Percentiles rank a stretch among this genome's conserved stretches.
Conservation (phyloP, 2,113 vertebrate genomes). For the Rutilus rutilus region DNA sequence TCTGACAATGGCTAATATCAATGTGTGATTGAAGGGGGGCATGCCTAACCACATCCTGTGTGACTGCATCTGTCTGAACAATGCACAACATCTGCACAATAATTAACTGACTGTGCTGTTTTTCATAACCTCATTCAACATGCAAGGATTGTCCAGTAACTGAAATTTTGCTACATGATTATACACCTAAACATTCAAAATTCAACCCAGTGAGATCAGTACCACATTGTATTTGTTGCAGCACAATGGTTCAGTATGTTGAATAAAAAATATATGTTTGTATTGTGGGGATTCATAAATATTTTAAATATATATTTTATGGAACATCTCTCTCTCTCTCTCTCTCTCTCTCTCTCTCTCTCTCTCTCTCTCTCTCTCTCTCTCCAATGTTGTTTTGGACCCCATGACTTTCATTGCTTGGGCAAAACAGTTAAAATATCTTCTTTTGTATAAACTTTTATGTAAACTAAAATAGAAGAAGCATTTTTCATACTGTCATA, state of each 20-base stretch:
- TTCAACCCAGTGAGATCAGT: no score
- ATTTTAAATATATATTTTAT: no score
- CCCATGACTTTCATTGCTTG: background rate
- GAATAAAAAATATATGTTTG: background rate
- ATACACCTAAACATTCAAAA: background rate
- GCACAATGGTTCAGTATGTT: background rate
- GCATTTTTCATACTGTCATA: background rate
- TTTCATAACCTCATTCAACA: conserved; percentile 3
- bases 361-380: no score
- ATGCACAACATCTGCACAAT: conserved; percentile 33
- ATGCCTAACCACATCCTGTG: conserved; percentile 51
- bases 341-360: no score
- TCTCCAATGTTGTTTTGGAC: background rate
- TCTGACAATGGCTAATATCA: conserved; percentile 30
- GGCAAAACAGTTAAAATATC: background rate
- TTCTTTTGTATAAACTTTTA: background rate
- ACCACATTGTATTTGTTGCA: background rate
- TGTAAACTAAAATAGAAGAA: background rate
- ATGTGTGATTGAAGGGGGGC: conserved; percentile 21
- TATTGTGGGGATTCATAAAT: background rate
- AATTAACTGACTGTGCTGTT: conserved; percentile 23
- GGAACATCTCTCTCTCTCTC: no score
- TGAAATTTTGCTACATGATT: background rate
- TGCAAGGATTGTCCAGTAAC: background rate
- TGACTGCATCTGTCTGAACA: conserved; percentile 29